Conservation (phyloP, 2,113 vertebrate genomes). For the Clupea harengus region DNA sequence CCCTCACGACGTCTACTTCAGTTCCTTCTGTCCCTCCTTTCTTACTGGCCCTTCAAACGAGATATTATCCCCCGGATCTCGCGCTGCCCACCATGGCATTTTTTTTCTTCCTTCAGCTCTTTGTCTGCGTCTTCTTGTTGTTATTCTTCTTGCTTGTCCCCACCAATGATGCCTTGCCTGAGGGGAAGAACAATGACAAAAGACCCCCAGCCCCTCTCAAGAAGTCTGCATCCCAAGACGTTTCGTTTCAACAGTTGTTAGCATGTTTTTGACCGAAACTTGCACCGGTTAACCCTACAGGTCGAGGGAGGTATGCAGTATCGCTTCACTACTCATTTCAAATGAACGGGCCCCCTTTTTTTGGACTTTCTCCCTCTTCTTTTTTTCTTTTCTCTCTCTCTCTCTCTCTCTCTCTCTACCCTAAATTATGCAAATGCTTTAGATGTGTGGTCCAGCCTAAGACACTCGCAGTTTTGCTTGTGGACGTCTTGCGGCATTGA, state of each 20-base stretch:
- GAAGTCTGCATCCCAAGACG: conserved; percentile 50
- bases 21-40: conserved; percentile 80
- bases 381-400: conserved; percentile 36
- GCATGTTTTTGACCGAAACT: conserved; percentile 58
- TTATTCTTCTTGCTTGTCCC: conserved; percentile 50
- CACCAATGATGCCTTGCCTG: conserved; percentile 64
- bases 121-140: conserved; percentile 18
- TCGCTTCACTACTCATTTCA: conserved; percentile 74
- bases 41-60: conserved; percentile 78
- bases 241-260: conserved; percentile 51
- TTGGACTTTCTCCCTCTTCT: conserved; percentile 34
- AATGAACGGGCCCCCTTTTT: conserved; percentile 71
- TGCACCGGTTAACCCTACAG: conserved; percentile 55
- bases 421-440: conserved; percentile 98
- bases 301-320: conserved; percentile 68
- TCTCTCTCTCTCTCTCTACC: conserved; percentile 59
- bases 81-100: conserved; percentile 67
- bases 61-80: conserved; percentile 83
- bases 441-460: conserved; percentile 99
- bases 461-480: conserved; percentile 98
- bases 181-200: conserved; percentile 63
- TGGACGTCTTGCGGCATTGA: conserved; percentile 96
- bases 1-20: conserved; percentile 84
- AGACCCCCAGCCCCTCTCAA: conserved; percentile 61
- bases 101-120: conserved; percentile 46